Percentiles rank a stretch among this genome's conserved stretches.
Conservation (phyloP, 2,888 invertebrate genomes). For the Malthinus flaveolus region DNA sequence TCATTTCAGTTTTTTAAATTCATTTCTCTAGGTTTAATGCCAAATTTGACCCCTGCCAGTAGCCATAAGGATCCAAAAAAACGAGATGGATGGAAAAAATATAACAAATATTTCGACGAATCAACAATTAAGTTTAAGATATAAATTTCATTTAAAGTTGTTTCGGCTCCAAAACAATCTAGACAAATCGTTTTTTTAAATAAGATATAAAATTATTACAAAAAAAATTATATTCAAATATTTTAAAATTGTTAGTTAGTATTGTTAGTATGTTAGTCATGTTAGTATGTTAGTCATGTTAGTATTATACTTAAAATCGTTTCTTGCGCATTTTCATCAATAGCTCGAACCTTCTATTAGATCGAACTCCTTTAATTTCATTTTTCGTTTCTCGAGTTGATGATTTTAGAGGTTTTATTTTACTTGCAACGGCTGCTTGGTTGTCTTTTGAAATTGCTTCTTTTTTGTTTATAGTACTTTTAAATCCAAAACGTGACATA, state of each 20-base stretch:
- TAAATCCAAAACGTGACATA: constrained; percentile 38
- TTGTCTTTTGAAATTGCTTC: constrained; percentile 33
- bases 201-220: no score
- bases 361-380: constrained; percentile 67
- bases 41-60: constrained; percentile 65
- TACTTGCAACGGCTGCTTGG: constrained; percentile 37
- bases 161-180: no score
- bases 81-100: constrained; percentile 71
- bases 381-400: constrained; percentile 44
- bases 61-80: constrained; percentile 72
- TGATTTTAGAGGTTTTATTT: constrained; percentile 31
- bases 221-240: no score
- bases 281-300: no score
- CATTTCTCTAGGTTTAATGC: constrained; percentile 69
- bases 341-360: constrained; percentile 72
- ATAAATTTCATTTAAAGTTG: background rate
- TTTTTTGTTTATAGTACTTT: constrained; percentile 17
- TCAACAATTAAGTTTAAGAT: constrained; percentile 59
- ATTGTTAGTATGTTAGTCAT: no score
- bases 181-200: no score
- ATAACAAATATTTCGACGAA: constrained; percentile 84
- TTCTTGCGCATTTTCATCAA: constrained; percentile 67
- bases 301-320: no score
- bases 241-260: no score
- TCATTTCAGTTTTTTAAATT: constrained; percentile 4